Evolutionary conservation across 2,113 vertebrate species (phyloP).

Genomic region (Oryzias melastigma): DNA sequence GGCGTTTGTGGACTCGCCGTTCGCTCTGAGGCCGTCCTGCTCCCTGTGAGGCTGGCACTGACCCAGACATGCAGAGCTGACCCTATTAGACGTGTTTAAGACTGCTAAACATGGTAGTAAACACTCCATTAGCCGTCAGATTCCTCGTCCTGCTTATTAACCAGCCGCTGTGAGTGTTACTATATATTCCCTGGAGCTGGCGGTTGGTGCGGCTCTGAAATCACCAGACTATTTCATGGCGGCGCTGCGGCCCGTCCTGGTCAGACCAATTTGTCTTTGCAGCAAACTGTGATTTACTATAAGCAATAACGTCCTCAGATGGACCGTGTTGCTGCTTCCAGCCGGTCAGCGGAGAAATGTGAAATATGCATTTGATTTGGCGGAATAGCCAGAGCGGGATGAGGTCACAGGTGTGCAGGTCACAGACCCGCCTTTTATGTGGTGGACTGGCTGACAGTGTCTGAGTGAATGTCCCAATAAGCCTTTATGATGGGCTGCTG

Average conservation of each 20-base stretch:
- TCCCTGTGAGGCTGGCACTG: slow-evolving; percentile 51
- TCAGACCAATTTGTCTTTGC: slow-evolving; percentile 39
- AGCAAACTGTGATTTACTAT: slow-evolving; percentile 68
- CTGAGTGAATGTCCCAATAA: slow-evolving; percentile 70
- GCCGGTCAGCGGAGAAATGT: slow-evolving; percentile 49
- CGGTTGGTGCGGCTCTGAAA: slow-evolving; percentile 19
- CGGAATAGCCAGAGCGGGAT: slow-evolving; percentile 24
- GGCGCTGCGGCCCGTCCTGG: slow-evolving; percentile 13
- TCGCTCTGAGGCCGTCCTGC: slow-evolving; percentile 35
- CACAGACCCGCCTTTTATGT: slow-evolving; percentile 56
- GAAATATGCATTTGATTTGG: slow-evolving; percentile 72
- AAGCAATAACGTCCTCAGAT: slow-evolving; percentile 60
- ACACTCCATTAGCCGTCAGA: slow-evolving; percentile 64
- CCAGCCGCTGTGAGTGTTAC: slow-evolving; percentile 3
- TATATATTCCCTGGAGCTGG: slow-evolving; percentile 21
- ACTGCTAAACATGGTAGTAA: slow-evolving; percentile 66
- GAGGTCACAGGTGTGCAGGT: slow-evolving; percentile 53
- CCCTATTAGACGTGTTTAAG: slow-evolving; percentile 72
- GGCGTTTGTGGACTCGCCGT: slow-evolving; percentile 35
- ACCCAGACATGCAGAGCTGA: slow-evolving; percentile 69
- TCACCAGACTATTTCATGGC: slow-evolving; percentile 43
- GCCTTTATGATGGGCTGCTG: slow-evolving; percentile 40
- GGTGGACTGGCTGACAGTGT: slow-evolving; percentile 44
- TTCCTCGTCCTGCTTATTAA: too few species aligned
- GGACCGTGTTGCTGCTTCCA: slow-evolving; percentile 29